These are phyloP conservation scores for Drosophila austrosaltans DNA, from an alignment of 2,888 invertebrate genomes.

Conservation along the genomic window DNA sequence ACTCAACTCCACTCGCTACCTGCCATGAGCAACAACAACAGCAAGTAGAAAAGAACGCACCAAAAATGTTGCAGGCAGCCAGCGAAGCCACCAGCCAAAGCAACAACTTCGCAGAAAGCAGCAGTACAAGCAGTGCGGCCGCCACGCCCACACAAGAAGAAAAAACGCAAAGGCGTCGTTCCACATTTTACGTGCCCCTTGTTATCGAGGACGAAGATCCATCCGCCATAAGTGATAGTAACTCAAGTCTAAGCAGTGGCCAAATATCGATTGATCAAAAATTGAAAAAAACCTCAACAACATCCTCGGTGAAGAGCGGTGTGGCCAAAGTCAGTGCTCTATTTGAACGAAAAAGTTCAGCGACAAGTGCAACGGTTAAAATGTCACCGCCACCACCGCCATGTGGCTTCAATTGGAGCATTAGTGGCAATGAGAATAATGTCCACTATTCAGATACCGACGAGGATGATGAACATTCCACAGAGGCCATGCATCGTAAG, in stretches of 20 bases:
- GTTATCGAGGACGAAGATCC: conserved; percentile 80
- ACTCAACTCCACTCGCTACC: neutral
- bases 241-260: conserved; percentile 57
- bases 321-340: conserved; percentile 66
- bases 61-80: conserved; percentile 73
- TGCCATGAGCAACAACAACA: conserved; percentile 17
- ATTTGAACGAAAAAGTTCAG: conserved; percentile 58
- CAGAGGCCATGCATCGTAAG: conserved; percentile 49
- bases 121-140: conserved; percentile 43
- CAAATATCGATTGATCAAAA: conserved; percentile 22
- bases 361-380: conserved; percentile 2
- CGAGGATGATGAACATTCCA: conserved; percentile 66
- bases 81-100: conserved; percentile 58
- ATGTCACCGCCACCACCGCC: conserved; percentile 66
- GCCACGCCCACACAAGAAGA: conserved; percentile 78
- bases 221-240: conserved; percentile 46
- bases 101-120: conserved; percentile 51
- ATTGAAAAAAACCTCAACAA: conserved; percentile 21
- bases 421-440: conserved; percentile 75
- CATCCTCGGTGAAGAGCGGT: conserved; percentile 25
- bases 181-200: conserved; percentile 90
- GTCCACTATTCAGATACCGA: conserved; percentile 77
- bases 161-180: conserved; percentile 86
- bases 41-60: conserved; percentile 54
- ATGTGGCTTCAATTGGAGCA: conserved; percentile 83